These are phyloP conservation scores for Cepphus grylle DNA, from an alignment of 2,113 vertebrate genomes.

Conservation along the genomic window DNA sequence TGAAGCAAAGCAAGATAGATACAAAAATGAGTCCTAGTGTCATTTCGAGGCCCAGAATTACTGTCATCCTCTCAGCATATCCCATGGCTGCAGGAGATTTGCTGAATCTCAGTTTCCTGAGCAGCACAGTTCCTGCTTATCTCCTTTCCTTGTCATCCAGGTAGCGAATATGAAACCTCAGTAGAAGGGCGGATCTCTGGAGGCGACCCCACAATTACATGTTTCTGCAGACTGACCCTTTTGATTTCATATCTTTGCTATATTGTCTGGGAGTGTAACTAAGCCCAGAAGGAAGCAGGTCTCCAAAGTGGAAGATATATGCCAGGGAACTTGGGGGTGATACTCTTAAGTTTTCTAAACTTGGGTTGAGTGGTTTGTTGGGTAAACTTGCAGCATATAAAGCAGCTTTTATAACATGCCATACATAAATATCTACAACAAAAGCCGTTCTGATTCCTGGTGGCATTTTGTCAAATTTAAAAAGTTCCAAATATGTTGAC, in stretches of 20 bases:
- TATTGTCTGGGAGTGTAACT: not conserved
- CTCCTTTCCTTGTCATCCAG: not conserved
- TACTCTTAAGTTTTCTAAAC: not conserved
- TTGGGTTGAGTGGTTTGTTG: not conserved
- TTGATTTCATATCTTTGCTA: fast-evolving
- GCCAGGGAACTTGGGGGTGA: fast-evolving
- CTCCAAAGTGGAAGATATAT: not conserved
- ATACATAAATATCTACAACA: not conserved
- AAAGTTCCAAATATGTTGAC: not conserved
- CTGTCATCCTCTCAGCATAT: not conserved
- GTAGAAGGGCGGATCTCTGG: not conserved
- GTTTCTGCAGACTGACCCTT: not conserved
- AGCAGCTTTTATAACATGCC: not conserved
- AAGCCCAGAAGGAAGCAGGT: not conserved
- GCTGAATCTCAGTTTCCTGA: not conserved
- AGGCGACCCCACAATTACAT: fast-evolving
- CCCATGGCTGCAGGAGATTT: not conserved
- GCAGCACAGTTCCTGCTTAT: not conserved
- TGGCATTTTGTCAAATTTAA: not conserved
- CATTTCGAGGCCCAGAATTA: not conserved
- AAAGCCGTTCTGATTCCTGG: not conserved
- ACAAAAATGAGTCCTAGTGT: not conserved
- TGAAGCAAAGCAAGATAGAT: not conserved
- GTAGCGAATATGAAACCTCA: not conserved
- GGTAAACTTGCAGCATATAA: not conserved